Conservation (phyloP, 1,140 invertebrate genomes). For the Drosophila miranda region DNA sequence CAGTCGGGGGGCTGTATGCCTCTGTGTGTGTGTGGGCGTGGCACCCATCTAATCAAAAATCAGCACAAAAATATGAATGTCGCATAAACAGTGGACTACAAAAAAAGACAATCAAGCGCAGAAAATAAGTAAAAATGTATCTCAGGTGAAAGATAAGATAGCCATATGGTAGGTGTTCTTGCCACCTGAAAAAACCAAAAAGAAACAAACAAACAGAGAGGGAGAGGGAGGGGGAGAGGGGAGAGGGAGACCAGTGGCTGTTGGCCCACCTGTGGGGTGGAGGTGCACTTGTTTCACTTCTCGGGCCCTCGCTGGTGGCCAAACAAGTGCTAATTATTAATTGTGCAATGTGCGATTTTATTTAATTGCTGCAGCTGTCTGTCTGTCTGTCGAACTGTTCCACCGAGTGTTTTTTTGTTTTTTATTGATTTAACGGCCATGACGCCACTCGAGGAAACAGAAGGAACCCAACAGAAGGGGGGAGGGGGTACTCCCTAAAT, state of each 20-base stretch:
- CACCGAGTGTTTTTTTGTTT: background rate
- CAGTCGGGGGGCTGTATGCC: constrained; percentile 1
- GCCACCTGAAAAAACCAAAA: constrained; percentile 10
- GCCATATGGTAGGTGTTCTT: background rate
- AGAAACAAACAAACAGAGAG: too few relatives aligned
- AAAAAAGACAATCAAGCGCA: constrained; percentile 21
- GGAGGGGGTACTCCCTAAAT: background rate
- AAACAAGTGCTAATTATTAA: constrained; percentile 44
- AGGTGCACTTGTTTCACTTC: too few relatives aligned
- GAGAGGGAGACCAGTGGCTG: too few relatives aligned
- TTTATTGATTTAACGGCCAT: constrained; percentile 35
- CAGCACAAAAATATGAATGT: constrained; percentile 37
- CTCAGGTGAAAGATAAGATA: constrained; percentile 53
- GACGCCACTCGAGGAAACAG: constrained; percentile 10
- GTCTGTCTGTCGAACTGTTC: constrained; percentile 9
- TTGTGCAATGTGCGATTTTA: constrained; percentile 45
- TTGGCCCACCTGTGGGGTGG: too few relatives aligned
- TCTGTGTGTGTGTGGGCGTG: constrained; percentile 39
- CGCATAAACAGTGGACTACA: constrained; percentile 42
- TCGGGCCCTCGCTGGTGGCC: too few relatives aligned
- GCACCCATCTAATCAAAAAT: constrained; percentile 50
- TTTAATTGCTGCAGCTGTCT: constrained; percentile 45
- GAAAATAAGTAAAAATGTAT: constrained; percentile 40
- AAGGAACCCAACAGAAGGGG: background rate
- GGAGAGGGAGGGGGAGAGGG: too few relatives aligned